Percentiles rank a stretch among this genome's conserved stretches.
Conservation (phyloP, 2,888 invertebrate genomes). For the Chironomus tentans region DNA sequence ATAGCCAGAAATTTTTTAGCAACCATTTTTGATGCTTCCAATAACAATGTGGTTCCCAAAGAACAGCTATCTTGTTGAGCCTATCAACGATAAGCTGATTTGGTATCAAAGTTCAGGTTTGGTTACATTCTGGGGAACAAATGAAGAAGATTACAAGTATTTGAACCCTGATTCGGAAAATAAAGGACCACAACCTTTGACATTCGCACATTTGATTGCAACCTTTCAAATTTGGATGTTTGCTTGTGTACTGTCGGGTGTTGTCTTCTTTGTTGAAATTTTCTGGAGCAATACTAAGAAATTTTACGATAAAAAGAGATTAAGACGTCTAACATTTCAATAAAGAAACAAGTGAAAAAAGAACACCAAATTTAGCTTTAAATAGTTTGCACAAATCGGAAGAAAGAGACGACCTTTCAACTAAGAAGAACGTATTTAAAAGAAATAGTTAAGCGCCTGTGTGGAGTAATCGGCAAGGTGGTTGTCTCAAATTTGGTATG, state of each 20-base stretch:
- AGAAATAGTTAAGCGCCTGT: too few relatives aligned
- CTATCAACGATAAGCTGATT: not conserved
- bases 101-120: not conserved
- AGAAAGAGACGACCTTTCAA: too few relatives aligned
- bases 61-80: not conserved
- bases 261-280: not conserved
- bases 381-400: too few relatives aligned
- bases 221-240: not conserved
- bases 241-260: not conserved
- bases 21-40: not conserved
- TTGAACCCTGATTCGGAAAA: not conserved
- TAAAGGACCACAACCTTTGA: not conserved
- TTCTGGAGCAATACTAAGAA: not conserved
- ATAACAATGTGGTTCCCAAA: not conserved
- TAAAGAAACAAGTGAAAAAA: too few relatives aligned
- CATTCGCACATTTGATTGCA: not conserved
- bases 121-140: not conserved
- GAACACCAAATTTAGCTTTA: too few relatives aligned
- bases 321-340: too few relatives aligned
- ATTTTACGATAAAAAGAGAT: too few relatives aligned
- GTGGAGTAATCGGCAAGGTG: too few relatives aligned
- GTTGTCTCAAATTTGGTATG: too few relatives aligned
- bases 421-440: too few relatives aligned
- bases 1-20: not conserved
- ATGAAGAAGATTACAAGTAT: not conserved